Percentiles rank a stretch among this genome's conserved stretches.
These are phyloP conservation scores for Yponomeuta plumbellus DNA, from an alignment of 2,888 invertebrate genomes.

Conservation along the genomic window DNA sequence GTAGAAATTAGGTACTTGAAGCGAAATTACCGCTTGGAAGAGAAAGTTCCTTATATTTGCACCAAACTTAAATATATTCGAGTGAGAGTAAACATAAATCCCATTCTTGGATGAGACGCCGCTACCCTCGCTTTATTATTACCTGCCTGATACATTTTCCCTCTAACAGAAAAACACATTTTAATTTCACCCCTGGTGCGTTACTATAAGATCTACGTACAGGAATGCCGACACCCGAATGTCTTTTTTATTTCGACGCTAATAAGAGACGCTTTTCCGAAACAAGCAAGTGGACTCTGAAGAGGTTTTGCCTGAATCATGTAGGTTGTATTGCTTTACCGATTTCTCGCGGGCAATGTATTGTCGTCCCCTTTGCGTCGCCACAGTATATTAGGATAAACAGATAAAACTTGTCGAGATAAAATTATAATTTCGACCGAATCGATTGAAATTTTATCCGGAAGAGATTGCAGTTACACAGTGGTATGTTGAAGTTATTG, in stretches of 20 bases:
- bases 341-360: neutral
- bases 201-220: neutral
- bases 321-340: neutral
- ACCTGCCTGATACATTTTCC: slow-evolving; percentile 1
- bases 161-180: slow-evolving; percentile 1
- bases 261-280: neutral
- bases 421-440: neutral
- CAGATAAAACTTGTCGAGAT: neutral
- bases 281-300: neutral
- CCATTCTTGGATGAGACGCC: neutral
- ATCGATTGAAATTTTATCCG: neutral
- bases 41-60: neutral
- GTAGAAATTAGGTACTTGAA: neutral
- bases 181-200: neutral
- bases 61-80: neutral
- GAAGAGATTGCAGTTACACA: neutral
- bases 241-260: neutral
- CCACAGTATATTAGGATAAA: neutral
- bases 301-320: slow-evolving; percentile 2
- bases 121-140: neutral
- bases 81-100: slow-evolving; percentile 3
- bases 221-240: neutral
- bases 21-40: neutral
- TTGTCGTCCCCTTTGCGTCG: neutral
- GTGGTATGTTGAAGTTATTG: too few species aligned